These are phyloP conservation scores for Tyrophagus putrescentiae DNA, from an alignment of 1,140 invertebrate genomes.

Conservation along the genomic window DNA sequence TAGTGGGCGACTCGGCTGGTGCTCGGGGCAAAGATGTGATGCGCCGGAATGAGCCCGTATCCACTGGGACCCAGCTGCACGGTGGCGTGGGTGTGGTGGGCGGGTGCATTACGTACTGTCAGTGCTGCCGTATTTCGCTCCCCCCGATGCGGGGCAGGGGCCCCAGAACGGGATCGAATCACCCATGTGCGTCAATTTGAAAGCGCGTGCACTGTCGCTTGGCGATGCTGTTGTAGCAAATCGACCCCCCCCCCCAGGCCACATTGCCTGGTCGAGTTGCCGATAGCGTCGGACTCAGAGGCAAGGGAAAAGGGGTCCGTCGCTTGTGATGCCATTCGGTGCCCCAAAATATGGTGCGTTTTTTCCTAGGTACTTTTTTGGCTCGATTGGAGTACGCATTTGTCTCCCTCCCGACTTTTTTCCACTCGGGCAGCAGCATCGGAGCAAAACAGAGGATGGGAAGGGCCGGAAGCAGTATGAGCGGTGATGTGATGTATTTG, in stretches of 20 bases:
- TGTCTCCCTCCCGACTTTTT: no score
- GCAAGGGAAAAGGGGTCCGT: neutral
- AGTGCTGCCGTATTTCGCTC: neutral
- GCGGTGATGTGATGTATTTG: neutral
- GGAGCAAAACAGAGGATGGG: neutral
- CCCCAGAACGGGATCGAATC: constrained; percentile 7
- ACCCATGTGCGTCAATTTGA: neutral
- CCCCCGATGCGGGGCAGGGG: neutral
- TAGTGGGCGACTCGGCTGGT: neutral
- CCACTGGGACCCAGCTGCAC: constrained; percentile 1
- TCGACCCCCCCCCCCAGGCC: no score
- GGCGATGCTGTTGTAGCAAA: neutral
- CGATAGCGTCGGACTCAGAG: constrained; percentile 1
- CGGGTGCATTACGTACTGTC: constrained; percentile 1
- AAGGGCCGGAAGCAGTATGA: neutral
- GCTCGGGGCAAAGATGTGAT: neutral
- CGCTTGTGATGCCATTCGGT: neutral
- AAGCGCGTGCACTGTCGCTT: neutral
- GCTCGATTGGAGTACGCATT: neutral
- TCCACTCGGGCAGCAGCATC: neutral
- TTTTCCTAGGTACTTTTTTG: constrained; percentile 3
- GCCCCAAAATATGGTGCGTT: neutral
- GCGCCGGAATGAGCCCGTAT: constrained; percentile 5
- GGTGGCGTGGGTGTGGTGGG: constrained; percentile 1
- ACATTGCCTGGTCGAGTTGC: neutral